These are phyloP conservation scores for Stictonetta naevosa DNA, from an alignment of 2,113 vertebrate species.

Conservation along the genomic window DNA sequence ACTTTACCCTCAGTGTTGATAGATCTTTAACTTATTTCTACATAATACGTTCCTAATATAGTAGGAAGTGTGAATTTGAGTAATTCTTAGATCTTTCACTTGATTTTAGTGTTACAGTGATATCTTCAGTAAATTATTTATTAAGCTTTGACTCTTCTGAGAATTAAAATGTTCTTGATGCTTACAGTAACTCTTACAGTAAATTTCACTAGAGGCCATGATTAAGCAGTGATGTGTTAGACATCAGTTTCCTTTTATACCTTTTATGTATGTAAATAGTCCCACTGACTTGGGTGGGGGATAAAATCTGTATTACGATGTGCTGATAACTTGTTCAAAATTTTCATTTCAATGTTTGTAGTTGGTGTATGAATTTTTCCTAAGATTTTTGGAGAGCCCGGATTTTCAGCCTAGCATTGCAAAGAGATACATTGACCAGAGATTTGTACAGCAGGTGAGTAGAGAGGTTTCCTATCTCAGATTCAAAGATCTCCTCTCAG, in stretches of 20 bases:
- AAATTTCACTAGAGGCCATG: not conserved
- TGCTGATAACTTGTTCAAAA: not conserved
- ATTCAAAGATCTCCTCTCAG: not conserved
- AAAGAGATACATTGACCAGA: conserved; percentile 96
- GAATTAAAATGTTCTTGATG: not conserved
- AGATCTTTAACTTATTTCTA: not conserved
- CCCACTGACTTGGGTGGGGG: not conserved
- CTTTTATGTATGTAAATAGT: not conserved
- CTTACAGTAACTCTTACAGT: not conserved
- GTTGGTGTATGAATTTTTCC: conserved; percentile 98
- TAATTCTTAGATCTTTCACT: not conserved
- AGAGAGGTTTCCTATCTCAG: not conserved
- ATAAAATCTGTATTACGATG: not conserved
- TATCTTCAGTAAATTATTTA: not conserved
- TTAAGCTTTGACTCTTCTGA: not conserved
- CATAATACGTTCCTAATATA: not conserved
- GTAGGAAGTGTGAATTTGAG: not conserved
- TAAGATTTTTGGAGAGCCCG: conserved; percentile 96
- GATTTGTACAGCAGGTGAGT: conserved; percentile 96
- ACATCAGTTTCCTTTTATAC: not conserved
- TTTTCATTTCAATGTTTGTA: conserved; percentile 67
- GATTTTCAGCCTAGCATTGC: conserved; percentile 98
- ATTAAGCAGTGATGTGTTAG: not conserved
- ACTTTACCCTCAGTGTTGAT: not conserved
- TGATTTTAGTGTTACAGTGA: not conserved